Evolutionary conservation across 2,113 vertebrate species (phyloP).

Genomic region (Callipepla californica): DNA sequence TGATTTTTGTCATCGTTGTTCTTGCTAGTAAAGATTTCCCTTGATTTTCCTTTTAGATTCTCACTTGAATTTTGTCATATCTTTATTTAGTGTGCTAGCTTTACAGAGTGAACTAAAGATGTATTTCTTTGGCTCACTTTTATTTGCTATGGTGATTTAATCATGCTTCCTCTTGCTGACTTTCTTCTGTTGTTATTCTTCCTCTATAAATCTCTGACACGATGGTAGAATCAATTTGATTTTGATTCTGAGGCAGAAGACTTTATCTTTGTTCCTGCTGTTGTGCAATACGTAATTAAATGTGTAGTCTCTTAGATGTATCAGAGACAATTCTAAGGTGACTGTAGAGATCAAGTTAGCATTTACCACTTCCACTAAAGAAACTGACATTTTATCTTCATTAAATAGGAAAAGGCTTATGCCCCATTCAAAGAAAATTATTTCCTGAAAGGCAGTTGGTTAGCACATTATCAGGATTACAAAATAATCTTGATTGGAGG

Average conservation of each 20-base stretch:
- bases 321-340: background rate
- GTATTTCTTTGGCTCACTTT: background rate
- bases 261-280: constrained; percentile 4
- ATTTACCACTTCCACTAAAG: constrained; percentile 17
- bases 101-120: background rate
- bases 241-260: background rate
- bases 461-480: constrained; percentile 16
- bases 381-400: background rate
- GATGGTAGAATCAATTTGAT: background rate
- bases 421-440: constrained; percentile 35
- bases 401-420: background rate
- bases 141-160: constrained; percentile 17
- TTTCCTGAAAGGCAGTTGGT: constrained; percentile 30
- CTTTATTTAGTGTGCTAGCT: background rate
- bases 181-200: background rate
- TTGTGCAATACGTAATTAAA: background rate
- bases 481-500: background rate
- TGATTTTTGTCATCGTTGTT: background rate
- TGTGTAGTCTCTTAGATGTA: background rate
- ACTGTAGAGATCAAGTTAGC: background rate
- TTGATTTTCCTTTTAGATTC: background rate
- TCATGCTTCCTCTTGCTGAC: background rate
- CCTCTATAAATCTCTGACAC: background rate
- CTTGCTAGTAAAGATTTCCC: background rate
- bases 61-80: background rate